Evolutionary conservation across 1,140 invertebrate species (phyloP).

Genomic region (Steinernema khuongi): DNA sequence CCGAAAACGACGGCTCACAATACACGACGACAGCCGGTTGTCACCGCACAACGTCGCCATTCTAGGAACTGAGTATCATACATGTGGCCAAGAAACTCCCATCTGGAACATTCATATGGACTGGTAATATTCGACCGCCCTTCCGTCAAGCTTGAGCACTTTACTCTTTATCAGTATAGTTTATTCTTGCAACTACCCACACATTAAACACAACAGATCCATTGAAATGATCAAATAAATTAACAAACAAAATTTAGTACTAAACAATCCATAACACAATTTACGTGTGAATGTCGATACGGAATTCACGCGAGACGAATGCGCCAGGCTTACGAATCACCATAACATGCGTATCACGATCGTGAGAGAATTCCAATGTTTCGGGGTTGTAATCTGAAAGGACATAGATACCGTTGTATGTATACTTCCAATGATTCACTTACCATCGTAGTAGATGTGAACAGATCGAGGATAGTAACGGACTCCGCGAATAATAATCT

Average conservation of each 20-base stretch:
- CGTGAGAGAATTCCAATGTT: slow-evolving; percentile 53
- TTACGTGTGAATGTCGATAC: slow-evolving; percentile 38
- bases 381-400: slow-evolving; percentile 55
- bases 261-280: not conserved
- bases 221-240: not conserved
- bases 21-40: too few species aligned
- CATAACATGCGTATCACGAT: slow-evolving; percentile 49
- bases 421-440: slow-evolving; percentile 7
- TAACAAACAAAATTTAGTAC: not conserved
- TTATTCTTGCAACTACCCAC: not conserved
- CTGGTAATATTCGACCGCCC: too few species aligned
- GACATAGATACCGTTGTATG: not conserved
- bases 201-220: not conserved
- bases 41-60: too few species aligned
- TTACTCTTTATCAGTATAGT: too few species aligned
- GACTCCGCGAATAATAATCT: slow-evolving; percentile 55
- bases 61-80: too few species aligned
- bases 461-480: slow-evolving; percentile 55
- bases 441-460: slow-evolving; percentile 54
- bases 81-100: too few species aligned
- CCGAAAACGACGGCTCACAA: too few species aligned
- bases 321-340: slow-evolving; percentile 49
- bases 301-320: slow-evolving; percentile 35
- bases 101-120: too few species aligned
- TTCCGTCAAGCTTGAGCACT: too few species aligned